Conservation (phyloP, 2,113 vertebrate species). For the Trematomus loennbergii region DNA sequence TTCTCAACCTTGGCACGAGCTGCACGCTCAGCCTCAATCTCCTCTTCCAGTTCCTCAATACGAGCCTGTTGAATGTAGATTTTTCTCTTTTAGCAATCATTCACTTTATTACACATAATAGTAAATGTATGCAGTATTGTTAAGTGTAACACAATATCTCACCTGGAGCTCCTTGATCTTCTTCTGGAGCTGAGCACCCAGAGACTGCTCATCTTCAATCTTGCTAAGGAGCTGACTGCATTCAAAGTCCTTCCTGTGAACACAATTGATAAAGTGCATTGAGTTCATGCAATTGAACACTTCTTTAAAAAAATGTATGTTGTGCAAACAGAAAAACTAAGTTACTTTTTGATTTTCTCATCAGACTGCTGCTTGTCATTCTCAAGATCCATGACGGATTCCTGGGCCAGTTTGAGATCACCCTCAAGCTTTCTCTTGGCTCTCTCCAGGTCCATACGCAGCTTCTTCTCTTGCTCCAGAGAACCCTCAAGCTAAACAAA, state of each 20-base stretch:
- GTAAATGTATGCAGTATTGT: background rate
- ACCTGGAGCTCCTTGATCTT: constrained; percentile 77
- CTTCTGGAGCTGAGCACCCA: constrained; percentile 75
- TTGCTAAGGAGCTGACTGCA: constrained; percentile 69
- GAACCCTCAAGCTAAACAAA: too few relatives aligned
- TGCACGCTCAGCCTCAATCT: constrained; percentile 83
- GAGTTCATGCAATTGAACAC: too few relatives aligned
- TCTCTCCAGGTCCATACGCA: constrained; percentile 87
- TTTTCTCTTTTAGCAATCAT: background rate
- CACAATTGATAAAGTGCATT: too few relatives aligned
- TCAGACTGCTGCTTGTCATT: too few relatives aligned
- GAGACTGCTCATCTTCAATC: constrained; percentile 75
- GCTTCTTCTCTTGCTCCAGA: constrained; percentile 87
- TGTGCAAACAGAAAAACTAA: too few relatives aligned
- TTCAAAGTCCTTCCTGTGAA: constrained; percentile 74
- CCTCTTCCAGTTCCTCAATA: constrained; percentile 83
- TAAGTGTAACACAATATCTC: background rate
- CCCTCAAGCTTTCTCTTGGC: constrained; percentile 80
- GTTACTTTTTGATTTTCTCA: too few relatives aligned
- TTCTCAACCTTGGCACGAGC: constrained; percentile 88
- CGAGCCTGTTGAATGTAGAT: constrained; percentile 69
- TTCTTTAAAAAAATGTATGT: too few relatives aligned
- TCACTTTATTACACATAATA: background rate
- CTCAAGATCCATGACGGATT: constrained; percentile 77
- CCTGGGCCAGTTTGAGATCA: constrained; percentile 78